Conservation (phyloP, 30 jellyfish, hydroid and myxozoan genomes). For the Hydractinia symbiolongicarpus region DNA sequence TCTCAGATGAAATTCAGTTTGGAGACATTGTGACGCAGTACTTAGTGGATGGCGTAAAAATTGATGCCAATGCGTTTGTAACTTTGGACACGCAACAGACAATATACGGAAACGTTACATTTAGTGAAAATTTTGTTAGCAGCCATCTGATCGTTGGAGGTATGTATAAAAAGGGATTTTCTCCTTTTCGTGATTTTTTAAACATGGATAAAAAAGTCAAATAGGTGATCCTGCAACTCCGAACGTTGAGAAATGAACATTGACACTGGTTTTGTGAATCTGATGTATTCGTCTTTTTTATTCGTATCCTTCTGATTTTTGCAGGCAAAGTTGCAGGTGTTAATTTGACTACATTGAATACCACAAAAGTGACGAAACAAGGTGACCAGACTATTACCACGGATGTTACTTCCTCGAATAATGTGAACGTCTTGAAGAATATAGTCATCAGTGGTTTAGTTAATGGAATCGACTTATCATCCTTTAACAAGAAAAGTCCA, state of each 20-base stretch:
- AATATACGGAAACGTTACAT: constrained; percentile 12
- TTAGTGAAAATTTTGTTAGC: constrained; percentile 8
- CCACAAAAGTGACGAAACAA: constrained; percentile 11
- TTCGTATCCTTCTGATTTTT: not conserved
- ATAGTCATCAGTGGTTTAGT: constrained; percentile 27
- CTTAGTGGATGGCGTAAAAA: constrained; percentile 26
- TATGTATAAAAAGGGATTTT: not conserved
- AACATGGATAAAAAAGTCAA: no score
- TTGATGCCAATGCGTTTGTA: constrained; percentile 5
- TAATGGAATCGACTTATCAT: constrained; percentile 38
- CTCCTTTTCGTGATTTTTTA: not conserved
- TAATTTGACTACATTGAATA: constrained; percentile 13
- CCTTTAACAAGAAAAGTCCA: not conserved
- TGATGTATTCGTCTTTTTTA: no score
- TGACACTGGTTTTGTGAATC: no score
- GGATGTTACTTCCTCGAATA: constrained; percentile 1
- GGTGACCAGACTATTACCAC: constrained; percentile 33
- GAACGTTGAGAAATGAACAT: no score
- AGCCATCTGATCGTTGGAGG: constrained; percentile 5
- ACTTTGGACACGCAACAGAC: constrained; percentile 48
- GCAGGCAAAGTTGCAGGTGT: constrained; percentile 41
- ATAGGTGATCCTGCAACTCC: no score
- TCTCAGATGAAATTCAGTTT: constrained; percentile 4
- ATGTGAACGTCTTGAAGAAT: constrained; percentile 19
- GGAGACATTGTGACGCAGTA: constrained; percentile 28